Percentiles rank a stretch among this genome's conserved stretches.
These are phyloP conservation scores for Saccostrea glomerata DNA, from an alignment of 1,140 invertebrate genomes.

Conservation along the genomic window DNA sequence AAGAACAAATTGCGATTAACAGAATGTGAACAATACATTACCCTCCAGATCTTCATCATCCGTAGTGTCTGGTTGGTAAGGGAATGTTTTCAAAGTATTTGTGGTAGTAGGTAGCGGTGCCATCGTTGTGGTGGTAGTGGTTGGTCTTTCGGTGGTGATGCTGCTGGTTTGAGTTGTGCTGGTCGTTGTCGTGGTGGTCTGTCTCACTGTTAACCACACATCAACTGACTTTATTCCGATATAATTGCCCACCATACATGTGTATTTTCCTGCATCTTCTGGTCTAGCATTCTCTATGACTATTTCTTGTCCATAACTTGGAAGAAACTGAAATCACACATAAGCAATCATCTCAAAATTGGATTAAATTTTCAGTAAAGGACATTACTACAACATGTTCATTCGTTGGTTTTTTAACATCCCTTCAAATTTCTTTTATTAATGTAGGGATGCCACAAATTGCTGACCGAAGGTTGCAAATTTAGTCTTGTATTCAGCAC, in stretches of 20 bases:
- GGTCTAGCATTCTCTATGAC: constrained; percentile 38
- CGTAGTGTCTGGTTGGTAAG: neutral
- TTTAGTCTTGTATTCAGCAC: too few relatives aligned
- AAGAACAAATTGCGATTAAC: too few relatives aligned
- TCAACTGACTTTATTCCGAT: constrained; percentile 45
- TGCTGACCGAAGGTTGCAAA: too few relatives aligned
- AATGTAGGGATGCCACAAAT: too few relatives aligned
- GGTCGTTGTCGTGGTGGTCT: constrained; percentile 45
- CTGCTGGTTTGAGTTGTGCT: constrained; percentile 40
- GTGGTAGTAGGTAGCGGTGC: neutral
- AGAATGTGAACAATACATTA: neutral
- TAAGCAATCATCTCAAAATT: neutral
- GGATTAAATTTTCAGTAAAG: too few relatives aligned
- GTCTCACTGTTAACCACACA: constrained; percentile 54
- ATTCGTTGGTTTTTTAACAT: too few relatives aligned
- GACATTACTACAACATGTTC: too few relatives aligned
- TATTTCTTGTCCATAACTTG: constrained; percentile 31
- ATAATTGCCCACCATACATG: constrained; percentile 52
- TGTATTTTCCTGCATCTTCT: constrained; percentile 51
- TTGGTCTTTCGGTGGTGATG: constrained; percentile 26
- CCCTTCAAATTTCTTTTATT: too few relatives aligned
- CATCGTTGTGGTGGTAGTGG: constrained; percentile 34
- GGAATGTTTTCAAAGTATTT: constrained; percentile 36
- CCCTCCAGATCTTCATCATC: constrained; percentile 6
- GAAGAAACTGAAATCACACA: constrained; percentile 39